phyloP scores from a whole-genome alignment of 2,888 invertebrate species.

The Amiota communis region DNA sequence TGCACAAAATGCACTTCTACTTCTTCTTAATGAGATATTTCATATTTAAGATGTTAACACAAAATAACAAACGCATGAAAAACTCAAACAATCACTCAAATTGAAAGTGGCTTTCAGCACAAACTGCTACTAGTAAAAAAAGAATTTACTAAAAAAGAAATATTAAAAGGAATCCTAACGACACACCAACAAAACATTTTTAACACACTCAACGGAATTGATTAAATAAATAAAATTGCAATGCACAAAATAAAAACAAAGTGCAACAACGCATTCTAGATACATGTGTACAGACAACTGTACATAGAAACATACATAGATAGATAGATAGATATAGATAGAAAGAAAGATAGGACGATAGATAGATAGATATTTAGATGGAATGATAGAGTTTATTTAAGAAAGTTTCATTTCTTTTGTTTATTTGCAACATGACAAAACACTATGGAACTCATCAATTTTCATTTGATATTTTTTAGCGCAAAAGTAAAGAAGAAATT shows the following conservation, averaged over 20 bases:
- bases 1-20: too few species aligned
- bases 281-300: neutral
- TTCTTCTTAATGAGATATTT: too few species aligned
- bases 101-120: constrained; percentile 59
- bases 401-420: constrained; percentile 56
- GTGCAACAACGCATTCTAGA: constrained; percentile 35
- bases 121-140: constrained; percentile 41
- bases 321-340: too few species aligned
- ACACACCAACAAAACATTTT: constrained; percentile 60
- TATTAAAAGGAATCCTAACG: constrained; percentile 41
- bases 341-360: too few species aligned
- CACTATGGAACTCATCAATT: constrained; percentile 66
- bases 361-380: too few species aligned
- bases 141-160: constrained; percentile 26
- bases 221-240: constrained; percentile 63
- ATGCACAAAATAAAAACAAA: constrained; percentile 47
- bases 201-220: constrained; percentile 63
- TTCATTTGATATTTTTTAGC: constrained; percentile 62
- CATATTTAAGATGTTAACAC: too few species aligned
- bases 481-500: constrained; percentile 44
- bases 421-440: constrained; percentile 51
- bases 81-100: constrained; percentile 55
- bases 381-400: constrained; percentile 45
- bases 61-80: neutral
- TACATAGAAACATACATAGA: neutral